Conservation (phyloP, 1,140 invertebrate genomes). For the Drosophila insularis region DNA sequence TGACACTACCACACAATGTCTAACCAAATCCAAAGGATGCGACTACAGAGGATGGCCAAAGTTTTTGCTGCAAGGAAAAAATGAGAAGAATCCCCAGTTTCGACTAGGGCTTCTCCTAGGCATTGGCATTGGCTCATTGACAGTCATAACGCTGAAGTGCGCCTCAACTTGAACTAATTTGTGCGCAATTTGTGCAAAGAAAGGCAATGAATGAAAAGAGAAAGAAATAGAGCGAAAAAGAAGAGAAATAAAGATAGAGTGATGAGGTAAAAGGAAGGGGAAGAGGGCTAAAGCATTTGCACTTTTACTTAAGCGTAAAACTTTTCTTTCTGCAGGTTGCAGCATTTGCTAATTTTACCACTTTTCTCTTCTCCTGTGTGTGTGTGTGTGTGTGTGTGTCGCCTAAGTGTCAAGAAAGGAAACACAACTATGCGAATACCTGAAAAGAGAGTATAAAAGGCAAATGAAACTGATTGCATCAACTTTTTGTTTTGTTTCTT, state of each 20-base stretch:
- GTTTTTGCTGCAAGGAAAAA: constrained; percentile 37
- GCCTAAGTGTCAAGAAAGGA: constrained; percentile 12
- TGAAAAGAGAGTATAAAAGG: constrained; percentile 35
- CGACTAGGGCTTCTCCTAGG: constrained; percentile 16
- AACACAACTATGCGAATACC: constrained; percentile 6
- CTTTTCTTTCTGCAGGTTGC: constrained; percentile 71
- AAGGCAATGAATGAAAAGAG: constrained; percentile 48
- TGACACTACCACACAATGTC: constrained; percentile 64
- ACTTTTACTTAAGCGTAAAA: constrained; percentile 77
- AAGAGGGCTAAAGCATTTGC: constrained; percentile 68
- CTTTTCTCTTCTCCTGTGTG: constrained; percentile 19
- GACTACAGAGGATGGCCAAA: constrained; percentile 9
- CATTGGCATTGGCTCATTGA: constrained; percentile 71
- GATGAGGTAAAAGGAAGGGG: neutral
- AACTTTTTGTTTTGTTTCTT: constrained; percentile 56
- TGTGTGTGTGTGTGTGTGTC: constrained; percentile 6
- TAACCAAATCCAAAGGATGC: constrained; percentile 39
- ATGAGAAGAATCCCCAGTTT: constrained; percentile 5
- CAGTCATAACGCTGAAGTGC: constrained; percentile 78
- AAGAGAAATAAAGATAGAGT: constrained; percentile 15
- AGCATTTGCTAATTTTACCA: constrained; percentile 62
- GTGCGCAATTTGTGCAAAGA: constrained; percentile 67
- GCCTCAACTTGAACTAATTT: constrained; percentile 77
- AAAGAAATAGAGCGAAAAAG: constrained; percentile 12
- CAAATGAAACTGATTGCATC: constrained; percentile 71